phyloP scores from a whole-genome alignment of 1,140 invertebrate genomes.

The Neodiprion fabricii region DNA sequence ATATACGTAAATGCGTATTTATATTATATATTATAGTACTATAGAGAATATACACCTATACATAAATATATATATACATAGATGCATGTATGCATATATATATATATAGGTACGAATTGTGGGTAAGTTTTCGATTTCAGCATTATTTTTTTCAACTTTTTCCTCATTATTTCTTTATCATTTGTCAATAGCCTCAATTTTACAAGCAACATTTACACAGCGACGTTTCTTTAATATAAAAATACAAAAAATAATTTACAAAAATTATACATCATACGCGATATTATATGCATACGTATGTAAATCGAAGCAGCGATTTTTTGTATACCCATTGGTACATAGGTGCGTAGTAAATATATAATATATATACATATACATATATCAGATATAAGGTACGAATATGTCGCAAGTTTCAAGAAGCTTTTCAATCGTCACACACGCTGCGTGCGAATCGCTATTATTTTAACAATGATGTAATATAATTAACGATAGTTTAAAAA shows the following conservation, averaged over 20 bases:
- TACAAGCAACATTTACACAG: not conserved
- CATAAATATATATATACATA: not conserved
- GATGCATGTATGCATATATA: too few relatives aligned
- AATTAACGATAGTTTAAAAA: too few relatives aligned
- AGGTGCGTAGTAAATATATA: constrained; percentile 27
- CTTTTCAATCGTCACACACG: constrained; percentile 30
- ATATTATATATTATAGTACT: not conserved
- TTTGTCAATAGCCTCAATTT: not conserved
- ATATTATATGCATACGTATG: constrained; percentile 3
- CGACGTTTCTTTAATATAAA: constrained; percentile 36
- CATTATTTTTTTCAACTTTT: not conserved
- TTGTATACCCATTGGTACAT: constrained; percentile 16
- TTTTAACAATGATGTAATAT: not conserved
- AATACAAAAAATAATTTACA: constrained; percentile 54
- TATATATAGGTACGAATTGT: too few relatives aligned
- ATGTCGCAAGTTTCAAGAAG: constrained; percentile 38
- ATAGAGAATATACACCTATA: not conserved
- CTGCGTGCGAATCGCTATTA: constrained; percentile 6
- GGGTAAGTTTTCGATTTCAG: too few relatives aligned
- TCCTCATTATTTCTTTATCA: not conserved
- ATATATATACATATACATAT: constrained; percentile 20
- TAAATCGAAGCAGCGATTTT: too few relatives aligned
- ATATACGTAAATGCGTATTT: not conserved
- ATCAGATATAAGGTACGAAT: constrained; percentile 18
- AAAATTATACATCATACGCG: constrained; percentile 49